A percentile compares a stretch with the other conserved stretches of the same genome.
Conservation (phyloP, 2,113 vertebrate genomes). For the Otis tarda region DNA sequence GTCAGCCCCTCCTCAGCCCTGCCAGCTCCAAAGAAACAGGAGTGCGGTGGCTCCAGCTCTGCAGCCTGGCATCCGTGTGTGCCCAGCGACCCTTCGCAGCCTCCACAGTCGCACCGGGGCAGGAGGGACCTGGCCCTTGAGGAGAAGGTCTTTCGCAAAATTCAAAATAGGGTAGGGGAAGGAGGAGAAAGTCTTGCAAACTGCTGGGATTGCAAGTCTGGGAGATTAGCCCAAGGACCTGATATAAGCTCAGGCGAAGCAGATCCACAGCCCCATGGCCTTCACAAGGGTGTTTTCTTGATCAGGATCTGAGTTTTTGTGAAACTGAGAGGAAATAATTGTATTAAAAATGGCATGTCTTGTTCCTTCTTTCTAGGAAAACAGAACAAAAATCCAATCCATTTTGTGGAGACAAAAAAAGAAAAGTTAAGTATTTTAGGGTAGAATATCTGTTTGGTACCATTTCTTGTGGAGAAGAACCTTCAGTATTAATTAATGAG, state of each 20-base stretch:
- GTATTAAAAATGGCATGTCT: not conserved
- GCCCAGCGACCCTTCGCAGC: accelerated
- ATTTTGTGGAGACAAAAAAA: not conserved
- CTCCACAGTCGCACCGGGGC: accelerated
- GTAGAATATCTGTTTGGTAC: not conserved
- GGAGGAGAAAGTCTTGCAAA: not conserved
- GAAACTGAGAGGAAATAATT: not conserved
- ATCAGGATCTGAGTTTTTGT: not conserved
- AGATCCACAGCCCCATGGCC: not conserved
- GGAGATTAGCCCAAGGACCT: not conserved
- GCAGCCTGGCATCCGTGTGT: accelerated
- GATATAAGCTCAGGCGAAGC: not conserved
- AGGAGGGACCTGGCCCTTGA: not conserved
- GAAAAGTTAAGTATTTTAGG: not conserved
- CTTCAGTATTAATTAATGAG: not conserved
- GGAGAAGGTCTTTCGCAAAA: not conserved
- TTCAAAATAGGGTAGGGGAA: not conserved
- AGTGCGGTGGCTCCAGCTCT: not conserved
- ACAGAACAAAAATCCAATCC: not conserved
- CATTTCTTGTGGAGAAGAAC: not conserved
- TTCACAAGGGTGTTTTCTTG: not conserved
- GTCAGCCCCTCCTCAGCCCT: not conserved
- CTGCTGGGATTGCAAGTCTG: not conserved
- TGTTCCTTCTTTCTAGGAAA: not conserved
- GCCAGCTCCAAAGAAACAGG: not conserved